Percentiles rank a stretch among this genome's conserved stretches.
These are phyloP conservation scores for Epinotia nisella DNA, from an alignment of 2,888 invertebrate genomes.

Conservation along the genomic window DNA sequence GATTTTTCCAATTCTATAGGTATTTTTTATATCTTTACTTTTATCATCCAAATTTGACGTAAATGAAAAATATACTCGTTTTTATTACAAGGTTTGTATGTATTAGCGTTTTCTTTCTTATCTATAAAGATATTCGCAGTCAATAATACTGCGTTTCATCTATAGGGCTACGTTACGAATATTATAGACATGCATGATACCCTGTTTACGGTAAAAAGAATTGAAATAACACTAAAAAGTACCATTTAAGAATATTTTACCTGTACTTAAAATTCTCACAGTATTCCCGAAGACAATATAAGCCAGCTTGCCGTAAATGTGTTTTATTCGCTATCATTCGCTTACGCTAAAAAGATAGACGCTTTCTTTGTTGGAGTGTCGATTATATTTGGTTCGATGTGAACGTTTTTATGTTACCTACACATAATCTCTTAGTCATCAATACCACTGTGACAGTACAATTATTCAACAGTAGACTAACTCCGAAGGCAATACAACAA, in stretches of 20 bases:
- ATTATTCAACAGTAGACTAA: slow-evolving; percentile 22
- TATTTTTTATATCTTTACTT: too few species aligned
- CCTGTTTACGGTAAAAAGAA: not conserved
- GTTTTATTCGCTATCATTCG: slow-evolving; percentile 26
- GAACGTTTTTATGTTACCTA: slow-evolving; percentile 42
- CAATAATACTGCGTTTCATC: too few species aligned
- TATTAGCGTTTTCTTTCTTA: too few species aligned
- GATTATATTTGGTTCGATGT: slow-evolving; percentile 41
- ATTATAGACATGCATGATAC: too few species aligned
- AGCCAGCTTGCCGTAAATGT: slow-evolving; percentile 25
- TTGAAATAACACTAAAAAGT: not conserved
- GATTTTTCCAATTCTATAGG: too few species aligned
- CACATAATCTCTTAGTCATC: slow-evolving; percentile 42
- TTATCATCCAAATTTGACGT: too few species aligned
- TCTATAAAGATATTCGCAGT: too few species aligned
- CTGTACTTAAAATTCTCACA: slow-evolving; percentile 19
- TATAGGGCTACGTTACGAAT: too few species aligned
- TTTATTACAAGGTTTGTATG: too few species aligned
- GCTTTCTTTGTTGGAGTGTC: slow-evolving; percentile 39
- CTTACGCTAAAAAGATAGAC: slow-evolving; percentile 19
- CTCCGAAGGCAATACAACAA: too few species aligned
- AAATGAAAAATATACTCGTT: too few species aligned
- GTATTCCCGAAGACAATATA: slow-evolving; percentile 15
- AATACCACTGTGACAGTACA: slow-evolving; percentile 22
- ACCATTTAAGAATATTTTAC: not conserved